Base-by-base conservation (phyloP, 1,140 invertebrate genomes). In the Caenorhabditis tropicalis region DNA sequence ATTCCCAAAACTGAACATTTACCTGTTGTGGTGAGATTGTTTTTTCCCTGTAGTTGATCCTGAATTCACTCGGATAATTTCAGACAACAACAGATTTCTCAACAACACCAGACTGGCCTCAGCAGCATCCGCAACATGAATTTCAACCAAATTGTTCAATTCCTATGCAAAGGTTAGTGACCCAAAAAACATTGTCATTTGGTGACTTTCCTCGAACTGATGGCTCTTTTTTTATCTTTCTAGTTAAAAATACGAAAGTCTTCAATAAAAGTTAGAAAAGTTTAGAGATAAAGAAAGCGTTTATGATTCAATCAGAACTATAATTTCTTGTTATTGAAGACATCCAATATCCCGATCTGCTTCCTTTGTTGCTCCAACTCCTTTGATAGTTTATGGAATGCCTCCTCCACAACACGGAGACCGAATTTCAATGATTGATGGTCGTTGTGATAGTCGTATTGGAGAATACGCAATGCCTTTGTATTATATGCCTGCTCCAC, bases 371-470 rank as follows among this genome's bases (percentile, higher is more conserved):
- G 65, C 65, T 24, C 65, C 65, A 39, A 74, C 65, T 10, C 65
- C 65, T n/a, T 12, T 74, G 36, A 74, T 74, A 12, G 65, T 74
- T 4, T 74, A 74, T 10, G 65, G 65, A 74, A 74, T 74, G 33
- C 65, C 65, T 43, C 65, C 33, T 27, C 49, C 49, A 3, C 53
- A 56, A 56, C 65, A 39, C n/a, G 65, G 65, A 12, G 65, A 74
- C 24, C n/a, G 65, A 74, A 74, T 74, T 33, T 74, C 65, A 74
- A 46, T 74, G 33, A 74, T 74, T 9, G 65, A 74, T 74, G 65
- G 65, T 10, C 19, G 65, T 43, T 74, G 65, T 74, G 65, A 74
- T n/a, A 74, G 65, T 74, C 33, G 65, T 24, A 39, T 74, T 21
- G 65, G 65, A 24, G 65, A 74, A 46, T 74, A 74, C 36, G 36